These are phyloP conservation scores for Spea multiplicata DNA, from an alignment of 2,113 vertebrate species.

Conservation along the genomic window DNA sequence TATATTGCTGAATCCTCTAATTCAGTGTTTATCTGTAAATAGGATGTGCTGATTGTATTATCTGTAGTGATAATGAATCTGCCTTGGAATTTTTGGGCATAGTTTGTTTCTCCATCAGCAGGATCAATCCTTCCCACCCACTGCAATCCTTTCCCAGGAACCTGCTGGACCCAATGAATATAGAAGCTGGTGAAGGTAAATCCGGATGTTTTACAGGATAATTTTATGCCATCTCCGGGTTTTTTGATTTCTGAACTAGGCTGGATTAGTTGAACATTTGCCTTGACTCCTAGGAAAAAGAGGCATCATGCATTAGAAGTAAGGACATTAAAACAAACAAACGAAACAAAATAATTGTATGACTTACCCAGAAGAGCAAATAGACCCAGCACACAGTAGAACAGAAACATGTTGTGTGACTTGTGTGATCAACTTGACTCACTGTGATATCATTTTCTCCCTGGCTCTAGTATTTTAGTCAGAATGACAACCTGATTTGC, in stretches of 20 bases:
- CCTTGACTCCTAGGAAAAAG: too few species aligned
- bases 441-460: too few species aligned
- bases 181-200: background rate
- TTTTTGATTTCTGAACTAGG: constrained; percentile 3
- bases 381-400: constrained; percentile 1
- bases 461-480: too few species aligned
- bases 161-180: constrained; percentile 28
- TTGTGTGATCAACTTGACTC: background rate
- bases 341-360: background rate
- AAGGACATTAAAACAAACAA: too few species aligned
- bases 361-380: background rate
- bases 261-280: constrained; percentile 12
- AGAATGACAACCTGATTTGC: background rate
- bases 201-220: constrained; percentile 42
- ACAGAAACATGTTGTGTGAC: background rate
- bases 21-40: background rate
- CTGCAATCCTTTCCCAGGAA: constrained; percentile 34
- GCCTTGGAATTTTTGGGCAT: constrained; percentile 5
- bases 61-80: constrained; percentile 25
- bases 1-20: constrained; percentile 15
- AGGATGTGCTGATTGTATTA: background rate
- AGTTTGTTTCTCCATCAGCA: constrained; percentile 44
- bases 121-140: constrained; percentile 34
- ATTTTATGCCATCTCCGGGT: constrained; percentile 3
- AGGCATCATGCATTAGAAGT: background rate